Conservation (phyloP, 2,797 vertebrate species). For the Sciurus carolinensis region DNA sequence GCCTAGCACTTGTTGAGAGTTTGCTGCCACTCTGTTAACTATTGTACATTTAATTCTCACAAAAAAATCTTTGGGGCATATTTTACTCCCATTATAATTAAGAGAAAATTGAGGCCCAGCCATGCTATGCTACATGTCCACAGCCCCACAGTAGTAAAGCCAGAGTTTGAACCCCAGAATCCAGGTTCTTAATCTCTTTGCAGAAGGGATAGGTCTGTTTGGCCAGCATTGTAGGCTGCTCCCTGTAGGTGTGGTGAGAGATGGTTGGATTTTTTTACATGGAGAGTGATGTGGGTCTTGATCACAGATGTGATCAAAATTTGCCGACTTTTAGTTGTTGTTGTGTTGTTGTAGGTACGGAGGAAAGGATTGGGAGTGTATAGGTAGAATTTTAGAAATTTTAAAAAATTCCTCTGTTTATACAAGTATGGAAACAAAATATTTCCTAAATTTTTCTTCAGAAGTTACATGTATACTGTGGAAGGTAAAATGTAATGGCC, state of each 20-base stretch:
- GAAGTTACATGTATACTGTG: not conserved
- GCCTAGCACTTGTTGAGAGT: not conserved
- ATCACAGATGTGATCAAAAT: constrained; percentile 11
- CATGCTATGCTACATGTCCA: not conserved
- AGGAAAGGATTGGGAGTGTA: not conserved
- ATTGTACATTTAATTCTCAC: constrained; percentile 18
- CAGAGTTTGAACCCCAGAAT: not conserved
- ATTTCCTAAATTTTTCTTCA: constrained; percentile 17
- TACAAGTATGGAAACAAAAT: not conserved
- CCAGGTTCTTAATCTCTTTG: not conserved
- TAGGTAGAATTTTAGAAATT: not conserved
- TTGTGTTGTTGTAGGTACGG: rapidly evolving
- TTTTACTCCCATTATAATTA: constrained; percentile 24
- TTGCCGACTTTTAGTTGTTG: not conserved
- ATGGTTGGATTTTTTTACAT: constrained; percentile 27
- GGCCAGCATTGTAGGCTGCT: not conserved
- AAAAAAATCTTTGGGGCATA: not conserved
- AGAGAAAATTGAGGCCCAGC: not conserved
- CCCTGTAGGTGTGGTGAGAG: not conserved
- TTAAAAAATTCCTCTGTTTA: not conserved
- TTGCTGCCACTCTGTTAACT: not conserved
- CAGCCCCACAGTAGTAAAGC: not conserved
- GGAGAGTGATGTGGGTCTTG: not conserved
- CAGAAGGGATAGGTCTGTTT: not conserved
- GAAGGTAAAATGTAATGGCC: not conserved